A percentile compares a stretch with the other conserved stretches of the same genome.
These are phyloP conservation scores for Anguilla pacifica DNA, from an alignment of 2,797 vertebrate genomes.

Conservation along the genomic window DNA sequence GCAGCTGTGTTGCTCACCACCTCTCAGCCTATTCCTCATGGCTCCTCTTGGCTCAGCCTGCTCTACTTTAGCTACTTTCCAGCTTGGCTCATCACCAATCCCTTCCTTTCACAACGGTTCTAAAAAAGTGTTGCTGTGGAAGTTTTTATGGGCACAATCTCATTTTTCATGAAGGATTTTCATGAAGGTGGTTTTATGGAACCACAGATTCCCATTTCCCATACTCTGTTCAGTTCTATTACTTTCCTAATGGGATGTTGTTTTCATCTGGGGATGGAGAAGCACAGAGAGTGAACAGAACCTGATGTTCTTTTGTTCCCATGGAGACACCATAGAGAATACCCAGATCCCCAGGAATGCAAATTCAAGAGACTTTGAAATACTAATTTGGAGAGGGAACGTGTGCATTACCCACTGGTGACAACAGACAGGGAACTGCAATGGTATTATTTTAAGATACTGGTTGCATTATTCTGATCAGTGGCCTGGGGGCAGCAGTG, in stretches of 20 bases:
- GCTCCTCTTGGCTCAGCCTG: not conserved
- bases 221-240: too few relatives aligned
- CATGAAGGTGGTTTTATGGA: not conserved
- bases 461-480: not conserved
- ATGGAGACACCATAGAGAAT: not conserved
- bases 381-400: not conserved
- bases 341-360: not conserved
- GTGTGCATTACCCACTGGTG: not conserved
- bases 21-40: not conserved
- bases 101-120: not conserved
- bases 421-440: not conserved
- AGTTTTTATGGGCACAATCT: not conserved
- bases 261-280: not conserved
- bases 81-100: not conserved
- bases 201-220: not conserved
- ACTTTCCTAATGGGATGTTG: not conserved
- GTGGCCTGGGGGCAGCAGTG: not conserved
- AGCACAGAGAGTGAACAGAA: not conserved
- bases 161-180: not conserved
- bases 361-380: not conserved
- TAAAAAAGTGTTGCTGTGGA: not conserved
- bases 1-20: not conserved
- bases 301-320: not conserved
- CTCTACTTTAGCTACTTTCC: not conserved
- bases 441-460: not conserved